A percentile compares a stretch with the other conserved stretches of the same genome.
Evolutionary conservation across 1,140 invertebrate genomes (phyloP).

Genomic region (Drosophila insularis): DNA sequence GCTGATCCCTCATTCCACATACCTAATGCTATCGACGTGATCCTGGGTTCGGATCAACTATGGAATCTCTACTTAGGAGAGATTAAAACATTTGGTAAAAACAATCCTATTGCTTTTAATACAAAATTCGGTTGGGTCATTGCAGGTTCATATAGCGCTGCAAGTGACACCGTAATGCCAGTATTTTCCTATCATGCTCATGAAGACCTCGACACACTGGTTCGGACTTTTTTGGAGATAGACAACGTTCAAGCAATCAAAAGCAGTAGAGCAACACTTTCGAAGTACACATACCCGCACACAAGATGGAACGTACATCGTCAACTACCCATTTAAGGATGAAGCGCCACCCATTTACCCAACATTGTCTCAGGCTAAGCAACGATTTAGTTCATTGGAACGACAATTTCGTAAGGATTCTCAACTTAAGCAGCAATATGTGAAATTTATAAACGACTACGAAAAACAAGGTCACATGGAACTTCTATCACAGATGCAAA

Average conservation of each 20-base stretch:
- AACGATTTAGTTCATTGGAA: background rate
- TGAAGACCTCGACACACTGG: background rate
- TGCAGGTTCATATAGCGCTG: background rate
- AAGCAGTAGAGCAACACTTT: background rate
- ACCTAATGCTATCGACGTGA: too few species aligned
- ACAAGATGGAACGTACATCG: background rate
- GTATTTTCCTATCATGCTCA: background rate
- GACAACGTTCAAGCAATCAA: background rate
- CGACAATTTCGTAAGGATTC: background rate
- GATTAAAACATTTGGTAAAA: too few species aligned
- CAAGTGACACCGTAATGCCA: background rate
- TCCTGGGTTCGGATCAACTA: too few species aligned
- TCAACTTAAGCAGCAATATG: background rate
- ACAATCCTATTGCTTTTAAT: too few species aligned
- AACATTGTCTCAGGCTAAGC: background rate
- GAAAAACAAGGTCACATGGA: background rate
- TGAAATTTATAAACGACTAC: background rate
- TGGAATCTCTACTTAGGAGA: too few species aligned
- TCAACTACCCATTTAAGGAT: background rate
- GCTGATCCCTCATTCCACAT: too few species aligned
- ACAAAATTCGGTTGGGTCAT: conserved; percentile 7
- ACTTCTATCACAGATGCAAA: background rate
- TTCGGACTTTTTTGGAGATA: background rate
- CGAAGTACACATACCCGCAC: background rate
- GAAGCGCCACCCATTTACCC: background rate